Percentiles rank a stretch among this genome's conserved stretches.
Evolutionary conservation across 2,113 vertebrate genomes (phyloP).

Genomic region (Coptodon bakossiorum): DNA sequence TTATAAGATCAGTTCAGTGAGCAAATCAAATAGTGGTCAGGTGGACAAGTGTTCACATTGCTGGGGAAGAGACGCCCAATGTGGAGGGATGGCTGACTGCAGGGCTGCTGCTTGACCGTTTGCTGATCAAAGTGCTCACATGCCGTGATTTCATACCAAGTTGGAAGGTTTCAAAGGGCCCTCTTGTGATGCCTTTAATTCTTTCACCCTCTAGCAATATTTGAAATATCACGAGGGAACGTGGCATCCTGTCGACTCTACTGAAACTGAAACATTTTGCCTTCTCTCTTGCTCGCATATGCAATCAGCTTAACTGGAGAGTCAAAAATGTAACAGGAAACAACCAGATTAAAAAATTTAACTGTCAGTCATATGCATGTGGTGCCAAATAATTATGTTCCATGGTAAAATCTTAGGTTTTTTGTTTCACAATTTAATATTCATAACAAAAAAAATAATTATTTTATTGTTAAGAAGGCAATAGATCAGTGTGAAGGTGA

Average conservation of each 20-base stretch:
- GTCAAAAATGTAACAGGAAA: slow-evolving; percentile 12
- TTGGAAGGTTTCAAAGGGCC: slow-evolving; percentile 65
- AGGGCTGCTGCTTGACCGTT: slow-evolving; percentile 40
- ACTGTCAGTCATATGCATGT: neutral
- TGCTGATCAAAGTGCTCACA: slow-evolving; percentile 66
- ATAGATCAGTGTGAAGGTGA: neutral
- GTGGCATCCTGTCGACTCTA: slow-evolving; percentile 43
- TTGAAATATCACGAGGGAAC: slow-evolving; percentile 58
- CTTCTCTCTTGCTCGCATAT: slow-evolving; percentile 38
- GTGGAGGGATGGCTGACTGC: slow-evolving; percentile 32
- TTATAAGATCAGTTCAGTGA: slow-evolving; percentile 47
- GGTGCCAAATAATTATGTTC: neutral
- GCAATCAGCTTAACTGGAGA: slow-evolving; percentile 4
- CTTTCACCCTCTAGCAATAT: slow-evolving; percentile 28
- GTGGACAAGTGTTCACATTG: neutral
- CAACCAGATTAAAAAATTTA: neutral
- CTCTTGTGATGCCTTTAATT: slow-evolving; percentile 42
- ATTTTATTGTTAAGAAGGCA: neutral
- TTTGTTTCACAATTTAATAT: neutral
- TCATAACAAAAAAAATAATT: neutral
- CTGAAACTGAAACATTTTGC: slow-evolving; percentile 30
- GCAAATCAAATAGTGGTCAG: slow-evolving; percentile 36
- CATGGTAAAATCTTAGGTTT: neutral
- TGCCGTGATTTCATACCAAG: slow-evolving; percentile 46
- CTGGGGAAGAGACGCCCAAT: neutral